Percentiles rank a stretch among this genome's conserved stretches.
phyloP scores from a whole-genome alignment of 1,140 invertebrate genomes.

The Macrobrachium nipponense region DNA sequence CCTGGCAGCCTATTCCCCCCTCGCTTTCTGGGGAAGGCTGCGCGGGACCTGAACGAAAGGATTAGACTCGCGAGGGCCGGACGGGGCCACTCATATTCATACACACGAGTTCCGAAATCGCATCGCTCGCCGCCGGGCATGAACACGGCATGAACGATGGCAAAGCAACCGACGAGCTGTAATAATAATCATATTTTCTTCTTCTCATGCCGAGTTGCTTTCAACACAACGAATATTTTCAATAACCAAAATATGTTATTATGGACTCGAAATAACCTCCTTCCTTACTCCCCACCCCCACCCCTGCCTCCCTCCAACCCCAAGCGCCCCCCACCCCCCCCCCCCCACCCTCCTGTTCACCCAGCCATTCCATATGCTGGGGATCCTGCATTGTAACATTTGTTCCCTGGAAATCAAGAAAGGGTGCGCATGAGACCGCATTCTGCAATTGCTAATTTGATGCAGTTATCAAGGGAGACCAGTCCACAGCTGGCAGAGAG shows the following conservation, averaged over 20 bases:
- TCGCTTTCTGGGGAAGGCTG: too few species aligned
- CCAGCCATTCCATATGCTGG: neutral
- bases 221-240: constrained; percentile 28
- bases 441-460: neutral
- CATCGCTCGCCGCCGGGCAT: too few species aligned
- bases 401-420: neutral
- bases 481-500: neutral
- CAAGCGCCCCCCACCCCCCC: neutral
- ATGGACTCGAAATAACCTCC: neutral
- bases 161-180: neutral
- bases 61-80: neutral
- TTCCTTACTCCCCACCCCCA: neutral
- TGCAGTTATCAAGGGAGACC: too few species aligned
- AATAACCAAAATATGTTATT: constrained; percentile 19
- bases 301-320: neutral
- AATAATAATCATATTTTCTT: too few species aligned
- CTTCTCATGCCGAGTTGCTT: neutral
- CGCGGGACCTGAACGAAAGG: neutral
- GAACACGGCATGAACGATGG: neutral
- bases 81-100: neutral
- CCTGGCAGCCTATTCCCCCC: too few species aligned
- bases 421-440: neutral
- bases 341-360: too few species aligned
- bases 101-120: too few species aligned
- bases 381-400: neutral